phyloP scores from a whole-genome alignment of 2,113 vertebrate genomes.

The Psilopogon haemacephalus region DNA sequence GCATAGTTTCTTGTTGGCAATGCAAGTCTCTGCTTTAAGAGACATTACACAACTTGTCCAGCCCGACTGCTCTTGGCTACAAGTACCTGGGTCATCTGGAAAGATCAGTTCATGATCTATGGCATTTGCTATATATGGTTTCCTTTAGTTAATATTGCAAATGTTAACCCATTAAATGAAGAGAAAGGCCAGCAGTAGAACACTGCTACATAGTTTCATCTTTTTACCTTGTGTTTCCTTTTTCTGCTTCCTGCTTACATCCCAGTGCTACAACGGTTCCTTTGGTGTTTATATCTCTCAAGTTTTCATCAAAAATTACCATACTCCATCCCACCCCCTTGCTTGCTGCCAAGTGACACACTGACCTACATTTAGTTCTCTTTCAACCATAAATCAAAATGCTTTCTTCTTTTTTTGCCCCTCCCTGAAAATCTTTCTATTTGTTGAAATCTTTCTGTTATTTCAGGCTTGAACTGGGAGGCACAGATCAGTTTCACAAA shows the following conservation, averaged over 20 bases:
- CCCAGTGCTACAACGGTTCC: neutral
- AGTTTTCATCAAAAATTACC: neutral
- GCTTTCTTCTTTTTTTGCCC: neutral
- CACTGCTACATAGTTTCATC: neutral
- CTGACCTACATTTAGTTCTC: slow-evolving; percentile 1
- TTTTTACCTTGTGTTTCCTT: neutral
- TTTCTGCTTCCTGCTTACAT: neutral
- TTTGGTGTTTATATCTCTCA: neutral
- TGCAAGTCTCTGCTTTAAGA: neutral
- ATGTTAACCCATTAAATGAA: neutral
- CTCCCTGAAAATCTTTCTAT: neutral
- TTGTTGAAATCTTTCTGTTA: neutral
- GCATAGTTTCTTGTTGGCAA: neutral
- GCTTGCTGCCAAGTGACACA: neutral
- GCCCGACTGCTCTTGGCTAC: neutral
- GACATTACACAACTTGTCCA: neutral
- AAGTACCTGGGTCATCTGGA: neutral
- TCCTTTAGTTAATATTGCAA: neutral
- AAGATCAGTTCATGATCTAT: neutral
- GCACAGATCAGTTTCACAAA: neutral
- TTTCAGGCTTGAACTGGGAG: slow-evolving; percentile 4
- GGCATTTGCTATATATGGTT: neutral
- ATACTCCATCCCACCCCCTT: neutral
- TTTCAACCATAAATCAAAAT: neutral
- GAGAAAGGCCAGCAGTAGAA: neutral